A percentile compares a stretch with the other conserved stretches of the same genome.
These are phyloP conservation scores for Homarus gammarus DNA, from an alignment of 2,888 invertebrate genomes.

Conservation along the genomic window DNA sequence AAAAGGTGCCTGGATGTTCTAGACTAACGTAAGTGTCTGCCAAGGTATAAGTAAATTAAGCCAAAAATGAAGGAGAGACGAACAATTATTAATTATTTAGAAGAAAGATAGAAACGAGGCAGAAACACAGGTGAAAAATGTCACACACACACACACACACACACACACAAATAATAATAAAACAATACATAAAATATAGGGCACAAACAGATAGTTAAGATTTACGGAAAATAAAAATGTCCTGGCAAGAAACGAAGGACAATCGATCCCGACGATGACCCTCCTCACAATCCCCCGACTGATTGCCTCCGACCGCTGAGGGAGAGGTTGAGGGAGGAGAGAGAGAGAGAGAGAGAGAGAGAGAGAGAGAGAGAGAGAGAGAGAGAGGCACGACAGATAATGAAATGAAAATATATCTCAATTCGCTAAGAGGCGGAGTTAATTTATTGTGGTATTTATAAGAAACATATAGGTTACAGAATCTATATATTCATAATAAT, in stretches of 20 bases:
- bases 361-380: slow-evolving; percentile 32
- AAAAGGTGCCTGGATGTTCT: too few relatives aligned
- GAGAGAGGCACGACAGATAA: slow-evolving; percentile 29
- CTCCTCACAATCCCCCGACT: background rate
- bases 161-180: background rate
- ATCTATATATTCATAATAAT: too few relatives aligned
- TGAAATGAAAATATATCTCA: background rate
- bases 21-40: too few relatives aligned
- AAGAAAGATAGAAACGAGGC: too few relatives aligned
- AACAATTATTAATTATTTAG: too few relatives aligned
- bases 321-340: too few relatives aligned
- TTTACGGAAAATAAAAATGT: background rate
- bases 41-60: too few relatives aligned
- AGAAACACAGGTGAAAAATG: too few relatives aligned
- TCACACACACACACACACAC: too few relatives aligned
- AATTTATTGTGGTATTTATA: background rate
- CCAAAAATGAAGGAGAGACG: too few relatives aligned
- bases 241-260: background rate
- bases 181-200: background rate
- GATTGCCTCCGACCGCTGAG: background rate
- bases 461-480: background rate
- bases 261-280: background rate
- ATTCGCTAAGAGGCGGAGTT: background rate
- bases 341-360: slow-evolving; percentile 32
- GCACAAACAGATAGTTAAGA: too few relatives aligned